phyloP scores from a whole-genome alignment of 2,888 invertebrate species.

The Iphiclides podalirius region DNA sequence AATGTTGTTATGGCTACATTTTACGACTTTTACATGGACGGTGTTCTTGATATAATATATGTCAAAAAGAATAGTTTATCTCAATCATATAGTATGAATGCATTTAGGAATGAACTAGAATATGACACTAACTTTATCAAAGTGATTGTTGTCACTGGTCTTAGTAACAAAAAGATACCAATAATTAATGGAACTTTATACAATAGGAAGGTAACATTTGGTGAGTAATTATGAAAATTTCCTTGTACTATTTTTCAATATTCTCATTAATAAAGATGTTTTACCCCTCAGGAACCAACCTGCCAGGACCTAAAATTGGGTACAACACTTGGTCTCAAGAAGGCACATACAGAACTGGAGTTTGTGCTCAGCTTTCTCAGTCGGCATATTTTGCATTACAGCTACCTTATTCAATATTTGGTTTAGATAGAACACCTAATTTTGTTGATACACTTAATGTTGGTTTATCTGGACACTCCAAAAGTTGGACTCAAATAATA shows the following conservation, averaged over 20 bases:
- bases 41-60: constrained; percentile 93
- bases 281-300: constrained; percentile 84
- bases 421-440: constrained; percentile 98
- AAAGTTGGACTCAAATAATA: constrained; percentile 94
- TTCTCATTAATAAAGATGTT: neutral
- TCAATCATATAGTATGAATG: constrained; percentile 82
- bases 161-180: constrained; percentile 85
- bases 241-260: neutral
- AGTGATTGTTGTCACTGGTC: constrained; percentile 94
- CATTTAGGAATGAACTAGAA: constrained; percentile 92
- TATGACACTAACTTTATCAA: constrained; percentile 98
- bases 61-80: constrained; percentile 78
- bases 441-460: constrained; percentile 95
- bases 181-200: constrained; percentile 87
- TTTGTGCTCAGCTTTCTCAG: constrained; percentile 93
- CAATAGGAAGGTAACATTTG: constrained; percentile 88
- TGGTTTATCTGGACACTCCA: constrained; percentile 85
- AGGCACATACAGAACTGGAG: constrained; percentile 88
- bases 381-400: constrained; percentile 96
- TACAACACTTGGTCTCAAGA: constrained; percentile 95
- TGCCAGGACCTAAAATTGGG: constrained; percentile 93
- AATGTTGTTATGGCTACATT: constrained; percentile 92
- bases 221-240: constrained; percentile 57
- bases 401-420: constrained; percentile 96
- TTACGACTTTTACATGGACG: constrained; percentile 97